Base-by-base conservation (phyloP, 1,140 invertebrate species). In the Drosophila fuyamai region DNA sequence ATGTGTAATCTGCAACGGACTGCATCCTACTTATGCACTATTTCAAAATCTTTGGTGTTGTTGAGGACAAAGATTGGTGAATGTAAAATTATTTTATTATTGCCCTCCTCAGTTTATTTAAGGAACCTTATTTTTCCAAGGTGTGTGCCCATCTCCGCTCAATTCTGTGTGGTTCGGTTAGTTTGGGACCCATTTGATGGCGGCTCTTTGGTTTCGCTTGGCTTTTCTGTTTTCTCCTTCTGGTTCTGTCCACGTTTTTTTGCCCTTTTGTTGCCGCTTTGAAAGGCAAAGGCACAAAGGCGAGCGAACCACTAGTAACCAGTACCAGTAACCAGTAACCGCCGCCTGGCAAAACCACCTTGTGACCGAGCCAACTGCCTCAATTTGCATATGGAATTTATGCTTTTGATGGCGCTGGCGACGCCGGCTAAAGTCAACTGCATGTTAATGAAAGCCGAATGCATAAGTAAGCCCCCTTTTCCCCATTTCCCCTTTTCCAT, bases 311-410 rank as follows among this genome's bases (percentile, higher is more conserved):
- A 35, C 55, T 44, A 36, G 43, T 14, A 50, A 44, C 12, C 36
- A 38, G 40, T 13, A 54, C 50, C 61, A 36, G 32, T 36, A 13
- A 35, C 50, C 50, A 36, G 29, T 35, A 50, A 53, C 23, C 16
- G 18, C 46, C 43, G 51, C 29, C 48, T 44, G 35, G 35, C 43
- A 29, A 32, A 51, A 29, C 46, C 51, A 36, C 48, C 50, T 53
- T 53, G 50, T 40, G 57, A 36, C 32, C 32, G 32, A 32, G 10
- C 47, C n/a, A 29, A 6, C 46, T 59, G 13, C 58, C 59, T 66
- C 75, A 81, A 86, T 86, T 86, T 86, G 83, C 82, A 86, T 86
- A 86, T 86, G 79, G 70, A 86, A 86, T 86, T 86, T 86, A 86
- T 86, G 83, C 82, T 88, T 88, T 88, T 86, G 83, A 85, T 86